Percentiles rank a stretch among this genome's conserved stretches.
Evolutionary conservation across 1,140 invertebrate genomes (phyloP).

Genomic region (Lepidurus arcticus): DNA sequence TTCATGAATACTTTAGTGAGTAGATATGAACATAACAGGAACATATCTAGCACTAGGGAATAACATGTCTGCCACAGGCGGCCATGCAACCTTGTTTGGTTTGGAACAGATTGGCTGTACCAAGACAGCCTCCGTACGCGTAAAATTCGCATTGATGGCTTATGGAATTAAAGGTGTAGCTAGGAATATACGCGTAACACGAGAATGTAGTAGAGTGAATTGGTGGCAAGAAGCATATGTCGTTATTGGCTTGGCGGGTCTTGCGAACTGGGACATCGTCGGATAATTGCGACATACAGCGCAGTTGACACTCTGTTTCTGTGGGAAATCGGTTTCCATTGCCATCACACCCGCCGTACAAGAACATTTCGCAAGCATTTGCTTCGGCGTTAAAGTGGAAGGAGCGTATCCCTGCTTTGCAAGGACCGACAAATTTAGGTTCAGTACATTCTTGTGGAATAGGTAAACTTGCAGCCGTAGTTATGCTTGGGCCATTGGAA

Average conservation of each 20-base stretch:
- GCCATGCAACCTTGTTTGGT: conserved; percentile 39
- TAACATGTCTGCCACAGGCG: conserved; percentile 34
- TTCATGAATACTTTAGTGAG: too few relatives aligned
- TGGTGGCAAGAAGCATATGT: conserved; percentile 29
- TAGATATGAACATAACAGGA: too few relatives aligned
- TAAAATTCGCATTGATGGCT: conserved; percentile 36
- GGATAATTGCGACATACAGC: neutral
- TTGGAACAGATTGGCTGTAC: conserved; percentile 43
- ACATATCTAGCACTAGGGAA: too few relatives aligned
- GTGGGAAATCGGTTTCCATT: conserved; percentile 86
- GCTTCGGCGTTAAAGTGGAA: conserved; percentile 71
- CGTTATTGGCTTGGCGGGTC: neutral
- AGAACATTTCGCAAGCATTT: conserved; percentile 66
- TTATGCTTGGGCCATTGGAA: too few relatives aligned
- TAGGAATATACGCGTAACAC: conserved; percentile 32
- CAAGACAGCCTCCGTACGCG: conserved; percentile 43
- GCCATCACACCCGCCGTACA: conserved; percentile 64
- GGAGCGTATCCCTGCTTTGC: conserved; percentile 38
- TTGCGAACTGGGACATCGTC: too few relatives aligned
- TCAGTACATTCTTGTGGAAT: too few relatives aligned
- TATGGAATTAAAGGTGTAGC: conserved; percentile 32
- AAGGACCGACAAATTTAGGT: neutral
- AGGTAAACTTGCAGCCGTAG: too few relatives aligned
- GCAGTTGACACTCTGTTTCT: conserved; percentile 68
- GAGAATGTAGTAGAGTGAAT: neutral